A percentile compares a stretch with the other conserved stretches of the same genome.
These are phyloP conservation scores for Nasonia vitripennis DNA, from an alignment of 1,140 invertebrate genomes.

Conservation along the genomic window DNA sequence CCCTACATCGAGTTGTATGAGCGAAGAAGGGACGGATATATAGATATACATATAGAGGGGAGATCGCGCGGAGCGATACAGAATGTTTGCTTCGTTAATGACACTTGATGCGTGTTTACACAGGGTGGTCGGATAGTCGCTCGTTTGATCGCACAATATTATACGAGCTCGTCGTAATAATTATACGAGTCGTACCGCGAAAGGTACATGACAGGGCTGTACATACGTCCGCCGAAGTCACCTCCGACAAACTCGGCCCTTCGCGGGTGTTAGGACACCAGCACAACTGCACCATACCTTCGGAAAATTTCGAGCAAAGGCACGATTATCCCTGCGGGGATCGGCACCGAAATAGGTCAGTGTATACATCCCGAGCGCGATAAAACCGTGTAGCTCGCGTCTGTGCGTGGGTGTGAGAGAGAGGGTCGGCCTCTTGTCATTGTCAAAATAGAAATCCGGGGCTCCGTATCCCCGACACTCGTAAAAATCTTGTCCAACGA, in stretches of 20 bases:
- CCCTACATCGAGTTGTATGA: constrained; percentile 1
- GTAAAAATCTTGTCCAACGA: constrained; percentile 41
- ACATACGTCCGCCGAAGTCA: too few relatives aligned
- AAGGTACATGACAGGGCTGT: not conserved
- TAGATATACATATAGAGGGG: not conserved
- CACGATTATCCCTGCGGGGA: constrained; percentile 49
- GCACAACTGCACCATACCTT: not conserved
- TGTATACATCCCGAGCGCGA: constrained; percentile 54
- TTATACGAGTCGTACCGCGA: too few relatives aligned
- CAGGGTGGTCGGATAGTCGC: not conserved
- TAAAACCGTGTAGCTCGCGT: constrained; percentile 32
- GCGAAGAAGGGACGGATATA: not conserved
- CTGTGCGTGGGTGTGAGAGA: not conserved
- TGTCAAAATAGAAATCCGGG: constrained; percentile 45
- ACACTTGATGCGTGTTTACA: not conserved
- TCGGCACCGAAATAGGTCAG: constrained; percentile 45
- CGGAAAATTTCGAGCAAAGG: not conserved
- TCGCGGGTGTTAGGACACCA: too few relatives aligned
- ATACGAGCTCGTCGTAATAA: too few relatives aligned
- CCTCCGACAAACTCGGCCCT: too few relatives aligned
- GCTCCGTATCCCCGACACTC: not conserved
- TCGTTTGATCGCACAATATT: too few relatives aligned
- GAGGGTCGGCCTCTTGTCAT: not conserved
- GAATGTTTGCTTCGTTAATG: not conserved
- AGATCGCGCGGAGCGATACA: constrained; percentile 1